These are phyloP conservation scores for Drosophila lacteicornis DNA, from an alignment of 1,140 invertebrate species.

Conservation along the genomic window DNA sequence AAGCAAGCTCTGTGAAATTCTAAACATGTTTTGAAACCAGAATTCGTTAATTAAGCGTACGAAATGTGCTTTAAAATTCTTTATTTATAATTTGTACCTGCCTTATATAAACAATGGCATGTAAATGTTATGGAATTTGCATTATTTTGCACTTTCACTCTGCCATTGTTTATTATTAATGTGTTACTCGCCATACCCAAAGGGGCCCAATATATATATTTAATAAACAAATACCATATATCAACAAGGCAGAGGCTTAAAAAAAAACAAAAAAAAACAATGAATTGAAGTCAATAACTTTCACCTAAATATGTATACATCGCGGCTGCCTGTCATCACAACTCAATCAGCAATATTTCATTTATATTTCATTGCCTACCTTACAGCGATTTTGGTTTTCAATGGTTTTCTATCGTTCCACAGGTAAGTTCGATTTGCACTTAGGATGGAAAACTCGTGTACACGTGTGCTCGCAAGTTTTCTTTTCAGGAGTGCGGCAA, in stretches of 20 bases:
- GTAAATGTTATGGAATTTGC: not conserved
- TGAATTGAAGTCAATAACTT: not conserved
- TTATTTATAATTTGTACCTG: not conserved
- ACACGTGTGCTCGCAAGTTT: conserved; percentile 13
- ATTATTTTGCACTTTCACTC: too few relatives aligned
- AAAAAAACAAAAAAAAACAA: not conserved
- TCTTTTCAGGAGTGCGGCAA: conserved; percentile 17
- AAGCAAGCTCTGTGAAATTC: not conserved
- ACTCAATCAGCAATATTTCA: conserved; percentile 28
- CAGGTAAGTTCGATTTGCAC: conserved; percentile 58
- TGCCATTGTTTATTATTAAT: not conserved
- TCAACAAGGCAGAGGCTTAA: not conserved
- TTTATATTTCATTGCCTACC: conserved; percentile 34
- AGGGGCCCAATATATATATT: not conserved
- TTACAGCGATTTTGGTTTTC: conserved; percentile 27
- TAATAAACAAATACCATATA: not conserved
- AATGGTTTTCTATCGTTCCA: not conserved
- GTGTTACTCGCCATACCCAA: not conserved
- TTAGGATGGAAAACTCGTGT: conserved; percentile 5
- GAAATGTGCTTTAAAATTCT: not conserved
- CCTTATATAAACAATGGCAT: not conserved
- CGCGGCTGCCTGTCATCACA: not conserved
- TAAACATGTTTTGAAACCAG: not conserved
- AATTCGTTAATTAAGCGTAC: not conserved
- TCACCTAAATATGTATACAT: not conserved